These are phyloP conservation scores for Drosophila suzukii DNA, from an alignment of 1,140 invertebrate genomes.

Conservation along the genomic window DNA sequence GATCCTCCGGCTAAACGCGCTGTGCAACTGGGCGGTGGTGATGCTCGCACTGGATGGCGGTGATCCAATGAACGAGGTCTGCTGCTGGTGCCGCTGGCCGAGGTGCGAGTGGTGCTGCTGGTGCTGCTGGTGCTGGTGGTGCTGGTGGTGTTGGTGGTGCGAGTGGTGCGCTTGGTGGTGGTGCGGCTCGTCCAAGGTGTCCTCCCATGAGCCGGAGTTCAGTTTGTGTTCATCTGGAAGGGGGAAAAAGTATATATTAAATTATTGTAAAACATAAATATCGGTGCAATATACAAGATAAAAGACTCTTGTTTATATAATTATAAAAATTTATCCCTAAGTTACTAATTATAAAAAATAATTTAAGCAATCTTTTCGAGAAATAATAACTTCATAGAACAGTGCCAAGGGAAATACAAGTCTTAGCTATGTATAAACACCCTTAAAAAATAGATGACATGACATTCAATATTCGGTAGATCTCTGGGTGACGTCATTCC, in stretches of 20 bases:
- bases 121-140: conserved; percentile 27
- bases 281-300: too few species aligned
- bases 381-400: too few species aligned
- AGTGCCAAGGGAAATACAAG: too few species aligned
- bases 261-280: too few species aligned
- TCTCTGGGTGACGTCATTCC: conserved; percentile 7
- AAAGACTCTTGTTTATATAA: too few species aligned
- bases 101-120: conserved; percentile 29
- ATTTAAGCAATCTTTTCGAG: too few species aligned
- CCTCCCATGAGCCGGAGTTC: conserved; percentile 80
- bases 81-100: conserved; percentile 22
- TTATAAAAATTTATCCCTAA: too few species aligned
- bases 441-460: neutral
- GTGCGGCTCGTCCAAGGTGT: conserved; percentile 62
- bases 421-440: neutral
- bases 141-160: conserved; percentile 27
- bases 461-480: conserved; percentile 1
- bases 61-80: conserved; percentile 36
- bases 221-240: conserved; percentile 76
- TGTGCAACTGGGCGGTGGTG: conserved; percentile 75
- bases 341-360: too few species aligned
- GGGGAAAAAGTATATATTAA: too few species aligned
- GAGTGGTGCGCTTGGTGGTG: conserved; percentile 30
- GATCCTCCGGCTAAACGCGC: conserved; percentile 65
- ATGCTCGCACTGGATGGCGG: conserved; percentile 56